Conservation (phyloP, 2,888 invertebrate genomes). For the Chymomyza fuscimana region DNA sequence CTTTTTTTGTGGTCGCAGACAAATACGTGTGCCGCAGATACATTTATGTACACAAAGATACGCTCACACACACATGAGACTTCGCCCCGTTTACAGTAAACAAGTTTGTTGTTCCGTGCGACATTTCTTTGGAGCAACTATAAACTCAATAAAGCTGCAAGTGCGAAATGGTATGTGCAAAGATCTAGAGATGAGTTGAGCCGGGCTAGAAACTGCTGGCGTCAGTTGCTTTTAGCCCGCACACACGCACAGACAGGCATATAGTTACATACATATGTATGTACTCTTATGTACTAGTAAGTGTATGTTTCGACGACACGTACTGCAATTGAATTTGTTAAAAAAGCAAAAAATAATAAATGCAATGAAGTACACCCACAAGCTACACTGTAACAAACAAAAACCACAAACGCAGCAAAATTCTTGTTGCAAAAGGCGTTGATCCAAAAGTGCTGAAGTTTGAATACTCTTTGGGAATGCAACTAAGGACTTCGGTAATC, state of each 20-base stretch:
- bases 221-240: slow-evolving; percentile 68
- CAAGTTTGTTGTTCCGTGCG: slow-evolving; percentile 68
- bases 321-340: slow-evolving; percentile 71
- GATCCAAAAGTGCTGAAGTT: neutral
- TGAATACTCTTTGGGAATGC: neutral
- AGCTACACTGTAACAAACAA: slow-evolving; percentile 26
- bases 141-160: slow-evolving; percentile 56
- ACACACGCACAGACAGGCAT: neutral
- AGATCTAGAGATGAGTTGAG: slow-evolving; percentile 3
- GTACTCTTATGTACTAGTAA: slow-evolving; percentile 12
- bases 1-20: slow-evolving; percentile 70
- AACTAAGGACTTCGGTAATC: too few relatives aligned
- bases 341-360: slow-evolving; percentile 55
- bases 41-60: neutral
- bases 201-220: slow-evolving; percentile 59
- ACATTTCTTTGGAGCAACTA: slow-evolving; percentile 66
- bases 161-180: slow-evolving; percentile 22
- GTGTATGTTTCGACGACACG: slow-evolving; percentile 62
- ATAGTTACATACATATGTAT: neutral
- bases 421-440: slow-evolving; percentile 42
- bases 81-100: slow-evolving; percentile 34
- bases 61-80: neutral
- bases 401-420: slow-evolving; percentile 57
- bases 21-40: slow-evolving; percentile 53
- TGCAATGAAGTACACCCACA: neutral